phyloP scores from a whole-genome alignment of 2,113 vertebrate species.

The Astatotilapia flaviijosephi region DNA sequence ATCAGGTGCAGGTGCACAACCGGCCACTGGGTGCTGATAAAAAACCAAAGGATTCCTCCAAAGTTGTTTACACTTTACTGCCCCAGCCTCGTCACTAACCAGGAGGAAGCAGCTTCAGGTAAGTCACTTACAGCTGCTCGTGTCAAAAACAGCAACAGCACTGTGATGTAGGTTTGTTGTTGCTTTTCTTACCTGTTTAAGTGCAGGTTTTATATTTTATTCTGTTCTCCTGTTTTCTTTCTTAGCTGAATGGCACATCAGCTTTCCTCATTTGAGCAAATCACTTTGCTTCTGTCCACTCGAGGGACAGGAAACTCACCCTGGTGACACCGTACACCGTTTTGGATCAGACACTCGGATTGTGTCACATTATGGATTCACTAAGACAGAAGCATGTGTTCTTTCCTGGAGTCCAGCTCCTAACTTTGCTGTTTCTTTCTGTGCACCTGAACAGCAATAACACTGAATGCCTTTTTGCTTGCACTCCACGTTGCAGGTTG shows the following conservation, averaged over 20 bases:
- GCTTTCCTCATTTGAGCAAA: not conserved
- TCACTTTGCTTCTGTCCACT: not conserved
- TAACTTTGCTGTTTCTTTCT: not conserved
- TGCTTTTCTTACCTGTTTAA: not conserved
- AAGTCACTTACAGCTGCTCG: not conserved
- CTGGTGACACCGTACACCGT: not conserved
- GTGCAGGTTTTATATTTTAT: not conserved
- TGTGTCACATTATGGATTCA: not conserved
- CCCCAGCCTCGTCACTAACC: constrained; percentile 19
- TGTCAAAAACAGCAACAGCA: not conserved
- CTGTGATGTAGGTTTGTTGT: not conserved
- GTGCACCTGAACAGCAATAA: not conserved
- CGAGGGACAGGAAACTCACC: not conserved
- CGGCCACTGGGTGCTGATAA: constrained; percentile 53
- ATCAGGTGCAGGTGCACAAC: constrained; percentile 63
- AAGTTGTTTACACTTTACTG: constrained; percentile 60
- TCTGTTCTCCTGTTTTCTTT: not conserved
- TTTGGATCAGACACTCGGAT: not conserved
- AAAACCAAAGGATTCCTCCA: constrained; percentile 48
- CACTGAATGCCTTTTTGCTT: not conserved
- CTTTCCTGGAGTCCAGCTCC: not conserved
- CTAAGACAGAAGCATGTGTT: not conserved
- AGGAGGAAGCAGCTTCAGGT: not conserved
- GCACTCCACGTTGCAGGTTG: not conserved
- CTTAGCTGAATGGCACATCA: not conserved